Conservation (phyloP, 2,113 vertebrate genomes). For the Forbesichthys papilliferus region DNA sequence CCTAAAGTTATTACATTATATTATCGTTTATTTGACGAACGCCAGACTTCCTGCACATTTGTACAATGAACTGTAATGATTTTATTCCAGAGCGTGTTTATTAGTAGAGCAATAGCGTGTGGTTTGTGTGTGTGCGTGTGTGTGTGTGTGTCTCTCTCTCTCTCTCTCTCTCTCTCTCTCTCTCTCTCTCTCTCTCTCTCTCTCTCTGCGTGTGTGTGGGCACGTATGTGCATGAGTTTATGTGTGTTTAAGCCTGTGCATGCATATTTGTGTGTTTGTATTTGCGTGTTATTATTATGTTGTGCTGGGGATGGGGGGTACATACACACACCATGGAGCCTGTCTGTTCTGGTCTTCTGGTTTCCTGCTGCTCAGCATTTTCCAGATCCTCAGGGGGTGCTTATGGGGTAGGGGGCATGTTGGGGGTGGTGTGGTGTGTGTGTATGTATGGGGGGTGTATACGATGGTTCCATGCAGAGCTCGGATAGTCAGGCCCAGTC, state of each 20-base stretch:
- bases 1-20: conserved; percentile 10
- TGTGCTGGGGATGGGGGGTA: conserved; percentile 18
- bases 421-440: conserved; percentile 32
- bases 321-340: conserved; percentile 44
- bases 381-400: conserved; percentile 46
- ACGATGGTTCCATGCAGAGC: conserved; percentile 56
- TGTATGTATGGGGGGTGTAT: conserved; percentile 21
- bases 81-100: not conserved
- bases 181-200: not conserved
- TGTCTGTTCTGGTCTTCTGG: conserved; percentile 65
- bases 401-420: conserved; percentile 39
- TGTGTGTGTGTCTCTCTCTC: not conserved
- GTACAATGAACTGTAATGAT: conserved; percentile 13
- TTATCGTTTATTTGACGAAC: conserved; percentile 3
- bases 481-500: conserved; percentile 49
- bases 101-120: not conserved
- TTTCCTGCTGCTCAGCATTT: conserved; percentile 73
- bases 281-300: conserved; percentile 32
- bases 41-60: conserved; percentile 3
- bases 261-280: not conserved
- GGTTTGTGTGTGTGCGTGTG: not conserved
- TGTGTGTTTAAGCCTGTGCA: not conserved
- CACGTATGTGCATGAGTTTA: not conserved
- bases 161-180: not conserved
- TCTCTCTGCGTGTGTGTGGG: not conserved